These are phyloP conservation scores for Cephalotes varians DNA, from an alignment of 2,888 invertebrate genomes.

Conservation along the genomic window DNA sequence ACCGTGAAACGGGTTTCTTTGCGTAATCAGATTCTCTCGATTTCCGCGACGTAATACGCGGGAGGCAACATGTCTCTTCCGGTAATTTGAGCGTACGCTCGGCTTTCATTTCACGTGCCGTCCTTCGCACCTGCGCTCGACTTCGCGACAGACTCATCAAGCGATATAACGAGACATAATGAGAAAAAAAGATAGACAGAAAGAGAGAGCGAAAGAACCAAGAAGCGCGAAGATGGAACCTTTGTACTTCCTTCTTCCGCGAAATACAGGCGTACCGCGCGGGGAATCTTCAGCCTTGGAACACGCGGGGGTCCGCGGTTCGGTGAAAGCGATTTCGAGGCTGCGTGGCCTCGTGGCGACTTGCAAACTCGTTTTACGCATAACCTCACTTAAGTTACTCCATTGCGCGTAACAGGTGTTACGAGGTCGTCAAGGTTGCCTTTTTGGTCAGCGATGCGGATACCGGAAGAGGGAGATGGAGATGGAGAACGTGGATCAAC, in stretches of 20 bases:
- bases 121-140: constrained; percentile 39
- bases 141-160: constrained; percentile 25
- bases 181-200: neutral
- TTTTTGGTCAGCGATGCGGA: constrained; percentile 49
- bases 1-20: neutral
- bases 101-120: constrained; percentile 42
- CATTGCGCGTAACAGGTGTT: constrained; percentile 76
- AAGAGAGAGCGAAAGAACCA: constrained; percentile 1
- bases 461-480: neutral
- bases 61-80: constrained; percentile 25
- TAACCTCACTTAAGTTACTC: constrained; percentile 78
- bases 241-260: constrained; percentile 46
- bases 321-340: constrained; percentile 75
- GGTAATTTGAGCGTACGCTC: constrained; percentile 31
- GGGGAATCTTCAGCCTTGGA: constrained; percentile 69
- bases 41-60: constrained; percentile 42
- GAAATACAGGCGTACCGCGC: constrained; percentile 27
- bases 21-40: constrained; percentile 19
- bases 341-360: constrained; percentile 60
- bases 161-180: constrained; percentile 7
- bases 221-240: neutral
- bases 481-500: constrained; percentile 52
- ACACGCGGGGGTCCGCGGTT: constrained; percentile 46
- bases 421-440: constrained; percentile 77
- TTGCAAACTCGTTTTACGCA: constrained; percentile 79